Conservation (phyloP, 2,888 invertebrate species). For the Rhimphoctona megacephalus region DNA sequence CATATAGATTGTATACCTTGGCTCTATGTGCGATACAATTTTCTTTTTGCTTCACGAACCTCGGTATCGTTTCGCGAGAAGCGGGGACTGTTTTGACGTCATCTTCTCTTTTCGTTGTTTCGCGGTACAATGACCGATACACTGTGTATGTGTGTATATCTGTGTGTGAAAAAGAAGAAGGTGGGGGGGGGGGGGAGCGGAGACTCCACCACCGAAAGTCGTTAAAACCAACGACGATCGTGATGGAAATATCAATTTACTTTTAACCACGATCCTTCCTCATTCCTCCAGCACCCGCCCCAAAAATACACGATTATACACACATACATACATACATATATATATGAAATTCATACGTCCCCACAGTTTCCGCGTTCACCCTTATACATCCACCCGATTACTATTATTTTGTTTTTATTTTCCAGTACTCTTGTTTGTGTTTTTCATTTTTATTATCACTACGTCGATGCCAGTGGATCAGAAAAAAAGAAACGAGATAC, state of each 20-base stretch:
- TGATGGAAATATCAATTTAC: constrained; percentile 70
- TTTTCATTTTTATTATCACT: constrained; percentile 39
- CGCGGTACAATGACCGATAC: constrained; percentile 22
- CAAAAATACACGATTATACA: constrained; percentile 41
- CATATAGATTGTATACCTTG: constrained; percentile 6
- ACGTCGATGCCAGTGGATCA: constrained; percentile 24
- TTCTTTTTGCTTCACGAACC: constrained; percentile 42
- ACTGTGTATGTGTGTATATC: not conserved
- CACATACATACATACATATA: constrained; percentile 10
- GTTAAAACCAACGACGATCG: constrained; percentile 68
- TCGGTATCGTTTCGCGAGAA: constrained; percentile 27
- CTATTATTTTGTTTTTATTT: constrained; percentile 58
- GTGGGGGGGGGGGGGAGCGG: not conserved
- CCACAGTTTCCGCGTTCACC: constrained; percentile 20
- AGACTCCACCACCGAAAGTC: constrained; percentile 54
- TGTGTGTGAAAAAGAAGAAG: not conserved
- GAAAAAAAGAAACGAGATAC: constrained; percentile 25
- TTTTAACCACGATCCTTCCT: constrained; percentile 66
- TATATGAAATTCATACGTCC: constrained; percentile 2
- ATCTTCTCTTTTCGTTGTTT: constrained; percentile 41
- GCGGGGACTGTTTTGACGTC: constrained; percentile 33
- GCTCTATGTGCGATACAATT: constrained; percentile 42
- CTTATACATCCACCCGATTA: constrained; percentile 48
- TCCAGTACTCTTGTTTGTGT: constrained; percentile 31
- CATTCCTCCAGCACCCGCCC: constrained; percentile 35